A percentile compares a stretch with the other conserved stretches of the same genome.
phyloP scores from a whole-genome alignment of 1,140 invertebrate genomes.

The Pogonognathellus flavescens region DNA sequence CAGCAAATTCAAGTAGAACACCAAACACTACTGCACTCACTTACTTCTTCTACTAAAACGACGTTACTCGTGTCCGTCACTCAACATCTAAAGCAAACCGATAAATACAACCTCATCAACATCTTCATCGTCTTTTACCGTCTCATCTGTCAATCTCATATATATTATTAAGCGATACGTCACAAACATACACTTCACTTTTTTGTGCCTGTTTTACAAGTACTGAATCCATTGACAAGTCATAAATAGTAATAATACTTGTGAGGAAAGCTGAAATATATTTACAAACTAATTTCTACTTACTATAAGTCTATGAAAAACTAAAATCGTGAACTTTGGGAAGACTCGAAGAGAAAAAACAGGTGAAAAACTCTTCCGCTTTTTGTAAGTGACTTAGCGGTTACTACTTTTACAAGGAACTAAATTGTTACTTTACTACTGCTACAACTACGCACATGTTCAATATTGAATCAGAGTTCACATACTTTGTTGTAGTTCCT shows the following conservation, averaged over 20 bases:
- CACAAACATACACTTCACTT: too few species aligned
- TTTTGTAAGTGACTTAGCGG: neutral
- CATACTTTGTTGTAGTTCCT: neutral
- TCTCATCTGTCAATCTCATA: constrained; percentile 15
- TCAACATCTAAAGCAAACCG: neutral
- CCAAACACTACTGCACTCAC: neutral
- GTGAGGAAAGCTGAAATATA: too few species aligned
- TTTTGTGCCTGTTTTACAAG: too few species aligned
- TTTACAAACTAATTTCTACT: too few species aligned
- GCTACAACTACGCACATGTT: neutral
- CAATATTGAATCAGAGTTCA: neutral
- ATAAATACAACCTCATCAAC: constrained; percentile 1
- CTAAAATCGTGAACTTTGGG: neutral
- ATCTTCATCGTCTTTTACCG: neutral
- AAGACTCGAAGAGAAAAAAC: neutral
- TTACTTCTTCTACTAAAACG: neutral
- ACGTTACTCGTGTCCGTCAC: constrained; percentile 13
- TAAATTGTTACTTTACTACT: neutral
- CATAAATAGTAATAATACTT: too few species aligned
- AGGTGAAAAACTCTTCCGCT: neutral
- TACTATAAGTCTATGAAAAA: too few species aligned
- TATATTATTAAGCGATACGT: neutral
- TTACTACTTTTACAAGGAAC: neutral
- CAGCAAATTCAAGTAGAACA: neutral
- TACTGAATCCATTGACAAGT: too few species aligned